Evolutionary conservation across 2,113 vertebrate genomes (phyloP).

Genomic region (Anhinga rufa): DNA sequence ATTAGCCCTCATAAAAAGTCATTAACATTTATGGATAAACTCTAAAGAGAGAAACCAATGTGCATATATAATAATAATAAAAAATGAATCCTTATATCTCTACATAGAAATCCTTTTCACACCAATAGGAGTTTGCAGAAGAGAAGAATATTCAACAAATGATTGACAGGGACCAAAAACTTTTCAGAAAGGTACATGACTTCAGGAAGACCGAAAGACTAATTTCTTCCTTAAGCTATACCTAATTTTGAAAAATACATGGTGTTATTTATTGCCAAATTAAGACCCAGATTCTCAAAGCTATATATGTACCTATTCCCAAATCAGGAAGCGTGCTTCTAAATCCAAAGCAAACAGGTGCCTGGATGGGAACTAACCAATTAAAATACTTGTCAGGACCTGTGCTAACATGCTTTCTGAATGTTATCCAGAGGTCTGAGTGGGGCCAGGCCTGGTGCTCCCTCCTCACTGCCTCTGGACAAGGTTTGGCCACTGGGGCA

Average conservation of each 20-base stretch:
- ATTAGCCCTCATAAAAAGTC: background rate
- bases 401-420: fast-evolving
- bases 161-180: background rate
- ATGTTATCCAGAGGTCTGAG: background rate
- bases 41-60: background rate
- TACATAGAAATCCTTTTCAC: background rate
- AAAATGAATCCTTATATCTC: background rate
- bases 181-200: background rate
- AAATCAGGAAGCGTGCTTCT: background rate
- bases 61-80: background rate
- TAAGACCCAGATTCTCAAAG: background rate
- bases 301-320: background rate
- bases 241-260: background rate
- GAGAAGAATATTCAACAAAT: background rate
- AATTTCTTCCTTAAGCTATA: background rate
- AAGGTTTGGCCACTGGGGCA: background rate
- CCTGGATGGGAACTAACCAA: background rate
- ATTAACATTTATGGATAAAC: background rate
- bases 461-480: background rate
- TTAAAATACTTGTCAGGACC: background rate
- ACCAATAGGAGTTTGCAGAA: background rate
- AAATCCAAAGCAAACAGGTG: background rate
- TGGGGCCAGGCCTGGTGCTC: background rate
- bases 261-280: background rate
- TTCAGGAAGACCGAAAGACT: background rate